These are phyloP conservation scores for Aphyosemion australe DNA, from an alignment of 2,113 vertebrate genomes.

Conservation along the genomic window DNA sequence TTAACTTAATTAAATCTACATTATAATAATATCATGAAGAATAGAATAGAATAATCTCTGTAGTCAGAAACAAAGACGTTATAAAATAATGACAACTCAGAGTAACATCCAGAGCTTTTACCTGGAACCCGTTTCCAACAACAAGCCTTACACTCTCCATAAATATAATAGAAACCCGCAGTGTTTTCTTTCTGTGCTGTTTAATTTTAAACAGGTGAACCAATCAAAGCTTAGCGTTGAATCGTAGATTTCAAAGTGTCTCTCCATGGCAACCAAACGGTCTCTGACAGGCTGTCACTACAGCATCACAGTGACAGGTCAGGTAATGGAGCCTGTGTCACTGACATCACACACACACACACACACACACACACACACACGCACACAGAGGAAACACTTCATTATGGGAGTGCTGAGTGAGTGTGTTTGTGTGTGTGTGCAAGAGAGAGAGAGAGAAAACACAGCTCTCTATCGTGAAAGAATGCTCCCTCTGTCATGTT, in stretches of 20 bases:
- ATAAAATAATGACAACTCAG: too few relatives aligned
- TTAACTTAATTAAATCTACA: too few relatives aligned
- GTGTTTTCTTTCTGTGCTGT: background rate
- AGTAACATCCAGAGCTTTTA: too few relatives aligned
- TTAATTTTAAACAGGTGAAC: conserved; percentile 19
- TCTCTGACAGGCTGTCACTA: conserved; percentile 62
- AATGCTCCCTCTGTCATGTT: conserved; percentile 69
- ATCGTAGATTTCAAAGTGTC: conserved; percentile 51
- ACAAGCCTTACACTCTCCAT: too few relatives aligned
- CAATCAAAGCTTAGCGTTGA: conserved; percentile 40
- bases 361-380: too few relatives aligned
- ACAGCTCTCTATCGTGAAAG: conserved; percentile 24
- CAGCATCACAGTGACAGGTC: conserved; percentile 52
- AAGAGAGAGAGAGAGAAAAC: conserved; percentile 25
- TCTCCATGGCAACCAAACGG: conserved; percentile 56
- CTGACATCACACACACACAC: conserved; percentile 34
- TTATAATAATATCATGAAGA: too few relatives aligned
- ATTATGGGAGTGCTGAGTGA: conserved; percentile 43
- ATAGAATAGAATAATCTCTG: too few relatives aligned
- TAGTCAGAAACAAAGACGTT: too few relatives aligned
- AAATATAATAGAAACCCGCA: background rate
- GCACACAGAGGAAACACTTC: conserved; percentile 56
- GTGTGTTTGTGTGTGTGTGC: background rate
- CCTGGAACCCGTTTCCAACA: too few relatives aligned
- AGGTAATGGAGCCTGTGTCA: conserved; percentile 77